Base-by-base conservation (phyloP, 2,797 vertebrate species). In the Antrozous pallidus region DNA sequence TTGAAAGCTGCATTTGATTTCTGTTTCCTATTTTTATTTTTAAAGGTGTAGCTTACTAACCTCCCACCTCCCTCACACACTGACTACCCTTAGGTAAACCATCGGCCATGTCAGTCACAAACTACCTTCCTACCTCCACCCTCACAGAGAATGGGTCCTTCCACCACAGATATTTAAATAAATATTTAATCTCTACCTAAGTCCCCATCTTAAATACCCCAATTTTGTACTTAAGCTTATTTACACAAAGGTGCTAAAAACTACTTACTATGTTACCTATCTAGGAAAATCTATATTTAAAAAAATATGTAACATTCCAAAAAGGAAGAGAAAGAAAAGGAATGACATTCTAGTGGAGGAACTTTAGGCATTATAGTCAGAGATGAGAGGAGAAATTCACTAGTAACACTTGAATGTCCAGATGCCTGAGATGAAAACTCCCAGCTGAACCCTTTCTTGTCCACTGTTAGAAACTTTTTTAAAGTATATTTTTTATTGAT, bases 1-100 rank as follows among this genome's bases (percentile, higher is more conserved):
- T 45, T 88, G 79, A 95, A 96, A 97, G 92, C 51, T 54, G 17
- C 31, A 73, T 61, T 94, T 88, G 67, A 94, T 89, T 89, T 91
- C 85, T 88, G 54, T 28, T 85, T 17, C 45, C 10, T 82, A 4
- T 82, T 94, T 96, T 94, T 84, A 92, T 80, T 95, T 95, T 77
- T 85, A 47, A 86, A 87, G 75, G 61, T 95, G 51, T 40, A 85
- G 20, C 13, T 61, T 31, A 3, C 51, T 65, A 54, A 40, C 42
- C 38, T 61, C 49, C 13, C 20, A 9, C 17, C 17, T 18, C 14
- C 8, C 67, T 22, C 16, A 73, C 17, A 74, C 11, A 73, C 1
- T 8, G 8, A 70, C 61, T 13, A 31, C 20, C 14, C 8, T 51
- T 65, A 38, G 22, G 71, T 58, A 77, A 42, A 42, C 11, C 17